Conservation (phyloP, 1,140 invertebrate species). For the Procambarus clarkii region DNA sequence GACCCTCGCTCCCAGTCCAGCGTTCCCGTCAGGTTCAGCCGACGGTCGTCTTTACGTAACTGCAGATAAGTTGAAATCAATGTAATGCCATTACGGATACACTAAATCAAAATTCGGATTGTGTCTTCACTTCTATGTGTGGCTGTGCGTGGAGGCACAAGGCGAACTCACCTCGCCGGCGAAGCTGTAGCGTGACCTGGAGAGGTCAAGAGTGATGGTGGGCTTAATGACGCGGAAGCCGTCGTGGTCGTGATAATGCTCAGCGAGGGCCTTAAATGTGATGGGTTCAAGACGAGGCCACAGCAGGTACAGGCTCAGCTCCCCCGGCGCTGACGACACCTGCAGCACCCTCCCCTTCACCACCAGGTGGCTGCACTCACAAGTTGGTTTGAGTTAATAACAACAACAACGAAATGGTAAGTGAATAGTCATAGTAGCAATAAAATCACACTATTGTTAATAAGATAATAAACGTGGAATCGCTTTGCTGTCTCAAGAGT, state of each 20-base stretch:
- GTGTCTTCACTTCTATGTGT: too few relatives aligned
- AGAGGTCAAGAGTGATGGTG: constrained; percentile 56
- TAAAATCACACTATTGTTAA: background rate
- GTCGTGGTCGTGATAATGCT: constrained; percentile 42
- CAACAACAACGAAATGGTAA: too few relatives aligned
- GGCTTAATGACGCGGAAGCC: constrained; percentile 62
- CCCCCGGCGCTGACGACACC: constrained; percentile 58
- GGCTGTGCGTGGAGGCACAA: too few relatives aligned
- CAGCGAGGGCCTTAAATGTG: constrained; percentile 54
- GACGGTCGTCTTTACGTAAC: constrained; percentile 38
- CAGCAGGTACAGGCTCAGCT: constrained; percentile 52
- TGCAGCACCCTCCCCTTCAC: constrained; percentile 59
- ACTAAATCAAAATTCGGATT: too few relatives aligned
- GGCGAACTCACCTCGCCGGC: constrained; percentile 52
- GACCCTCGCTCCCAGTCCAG: constrained; percentile 47
- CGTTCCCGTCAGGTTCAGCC: constrained; percentile 47
- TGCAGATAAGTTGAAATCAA: background rate
- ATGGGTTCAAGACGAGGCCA: constrained; percentile 62
- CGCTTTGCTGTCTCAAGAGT: too few relatives aligned
- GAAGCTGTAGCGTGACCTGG: constrained; percentile 59
- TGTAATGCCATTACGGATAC: too few relatives aligned
- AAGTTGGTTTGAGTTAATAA: too few relatives aligned
- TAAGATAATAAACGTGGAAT: background rate
- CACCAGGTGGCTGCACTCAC: constrained; percentile 36
- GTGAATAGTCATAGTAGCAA: background rate